A percentile compares a stretch with the other conserved stretches of the same genome.
phyloP scores from a whole-genome alignment of 2,797 vertebrate genomes.

The Gallinago solitaria region DNA sequence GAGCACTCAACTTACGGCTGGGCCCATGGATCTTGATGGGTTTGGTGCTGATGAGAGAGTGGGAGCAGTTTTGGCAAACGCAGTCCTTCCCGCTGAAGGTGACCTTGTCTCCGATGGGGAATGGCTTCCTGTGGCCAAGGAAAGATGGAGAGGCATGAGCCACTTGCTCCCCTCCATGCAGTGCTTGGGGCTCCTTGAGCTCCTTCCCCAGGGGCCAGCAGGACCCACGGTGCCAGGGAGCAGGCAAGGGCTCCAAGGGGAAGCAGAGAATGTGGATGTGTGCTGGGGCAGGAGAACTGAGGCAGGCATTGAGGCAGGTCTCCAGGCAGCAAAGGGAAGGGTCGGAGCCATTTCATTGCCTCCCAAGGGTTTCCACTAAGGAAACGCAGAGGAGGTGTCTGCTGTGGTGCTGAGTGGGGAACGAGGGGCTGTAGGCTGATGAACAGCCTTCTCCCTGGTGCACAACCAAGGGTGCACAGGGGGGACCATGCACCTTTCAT shows the following conservation, averaged over 20 bases:
- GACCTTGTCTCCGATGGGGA: conserved; percentile 97
- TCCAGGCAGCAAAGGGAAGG: not conserved
- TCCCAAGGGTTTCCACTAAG: not conserved
- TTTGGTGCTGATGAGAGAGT: conserved; percentile 88
- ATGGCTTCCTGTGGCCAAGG: conserved; percentile 86
- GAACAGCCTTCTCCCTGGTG: not conserved
- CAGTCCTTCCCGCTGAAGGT: conserved; percentile 98
- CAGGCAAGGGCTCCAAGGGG: not conserved
- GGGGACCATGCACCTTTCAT: accelerated
- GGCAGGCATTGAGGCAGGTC: not conserved
- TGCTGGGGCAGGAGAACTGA: not conserved
- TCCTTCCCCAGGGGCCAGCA: not conserved
- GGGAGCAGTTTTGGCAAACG: conserved; percentile 96
- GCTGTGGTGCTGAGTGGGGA: accelerated
- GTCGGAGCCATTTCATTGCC: not conserved
- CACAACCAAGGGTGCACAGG: not conserved
- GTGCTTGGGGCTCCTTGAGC: not conserved
- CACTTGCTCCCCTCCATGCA: accelerated
- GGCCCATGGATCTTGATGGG: conserved; percentile 98
- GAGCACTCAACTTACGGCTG: conserved; percentile 87
- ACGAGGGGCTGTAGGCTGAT: accelerated
- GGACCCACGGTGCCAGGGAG: accelerated
- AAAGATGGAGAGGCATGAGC: not conserved
- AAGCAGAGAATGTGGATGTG: accelerated
- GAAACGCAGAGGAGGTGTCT: not conserved